Evolutionary conservation across 2,888 invertebrate species (phyloP), one percentile per base, ranked within the genome.

Genomic region (Agonum fuliginosum): DNA sequence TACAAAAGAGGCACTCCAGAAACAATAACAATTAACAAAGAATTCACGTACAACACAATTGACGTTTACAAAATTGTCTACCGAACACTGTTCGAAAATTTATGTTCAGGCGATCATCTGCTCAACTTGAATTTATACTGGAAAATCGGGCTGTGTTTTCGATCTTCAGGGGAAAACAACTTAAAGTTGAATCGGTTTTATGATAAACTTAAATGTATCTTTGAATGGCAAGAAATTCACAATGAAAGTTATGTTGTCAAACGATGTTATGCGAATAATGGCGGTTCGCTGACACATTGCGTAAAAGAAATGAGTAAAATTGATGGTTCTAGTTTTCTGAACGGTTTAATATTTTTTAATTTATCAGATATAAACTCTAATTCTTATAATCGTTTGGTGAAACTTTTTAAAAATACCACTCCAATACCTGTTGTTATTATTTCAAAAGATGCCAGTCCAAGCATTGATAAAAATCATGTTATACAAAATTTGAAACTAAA

Each of bases 141-240:
- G 93, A 93, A 93, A 86, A 84, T 92, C 30, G 88, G 90, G 3
- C 83, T 93, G 67, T 90, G 91, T 4, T 91, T 74, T 91, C 92
- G 0, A 87, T 89, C 79, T 81, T 87, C 62, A 83, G 84, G 19
- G 87, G 89, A 82, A 88, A 88, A 84, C 80, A 84, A 27, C 1
- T 27, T 4, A 30, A 30, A 30, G 6, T 12, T 17, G n/a, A 30
- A 34, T 20, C 34, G 19, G 14, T 46, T 17, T 46, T 6, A 17
- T 46, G 14, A 58, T 27, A 58, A 27, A 22, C 14, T 62, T 6
- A 6, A 20, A 22, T 10, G 3, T 37, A n/a, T 10, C 10, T 82
- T 86, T 41, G 74, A 80, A 14, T 85, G 84, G 85, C 81, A 82
- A 65, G 85, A 87, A 78, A 69, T 85, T 0, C 81, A 81, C 20